Base-by-base conservation (phyloP, 1,140 invertebrate species). In the Paracyclopina nana region DNA sequence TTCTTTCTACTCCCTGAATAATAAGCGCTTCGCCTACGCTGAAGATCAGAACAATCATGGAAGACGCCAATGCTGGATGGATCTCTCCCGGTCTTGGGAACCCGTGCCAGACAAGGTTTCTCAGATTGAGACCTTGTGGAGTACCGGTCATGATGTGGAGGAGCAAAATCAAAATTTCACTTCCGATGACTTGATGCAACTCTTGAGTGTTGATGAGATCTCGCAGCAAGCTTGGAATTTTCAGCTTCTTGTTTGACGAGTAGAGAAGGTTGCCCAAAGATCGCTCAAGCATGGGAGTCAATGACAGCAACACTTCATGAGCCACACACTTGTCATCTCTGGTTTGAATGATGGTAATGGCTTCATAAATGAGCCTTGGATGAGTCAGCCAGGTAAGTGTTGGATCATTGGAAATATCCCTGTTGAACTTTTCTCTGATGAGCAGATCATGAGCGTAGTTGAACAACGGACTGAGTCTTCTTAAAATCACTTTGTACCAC, bases 31-130 rank as follows among this genome's bases (percentile, higher is more conserved):
- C n/a, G n/a, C n/a, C n/a, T n/a, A n/a, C n/a, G n/a, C n/a, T n/a
- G 9, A 16, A 38, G 9, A 38, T 38, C 5, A 16, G 14, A 20
- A 20, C 20, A 2, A 48, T 29, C 6, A 27, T 16, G 14, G 14
- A 24, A 48, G 25, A 28, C 2, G 27, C 11, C 6, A 25, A 4
- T 9, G 40, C 40, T 6, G 6, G 40, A 14, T 42, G 40, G 8
- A 42, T 9, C 4, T 48, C 45, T 3, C n/a, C 4, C 2, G 11
- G 12, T 29, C 14, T 16, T 4, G 27, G 11, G 22, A 48, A 48
- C 14, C 45, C 45, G 16, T 48, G 45, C 45, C 45, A 48, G n/a
- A 48, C 14, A 9, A 48, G 12, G 29, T 44, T 48, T 12, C 45
- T 22, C 2, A 48, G 20, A 14, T 48, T 48, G 2, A 48, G 12